Conservation (phyloP, 2,888 invertebrate genomes). For the Trachelus iudaicus region DNA sequence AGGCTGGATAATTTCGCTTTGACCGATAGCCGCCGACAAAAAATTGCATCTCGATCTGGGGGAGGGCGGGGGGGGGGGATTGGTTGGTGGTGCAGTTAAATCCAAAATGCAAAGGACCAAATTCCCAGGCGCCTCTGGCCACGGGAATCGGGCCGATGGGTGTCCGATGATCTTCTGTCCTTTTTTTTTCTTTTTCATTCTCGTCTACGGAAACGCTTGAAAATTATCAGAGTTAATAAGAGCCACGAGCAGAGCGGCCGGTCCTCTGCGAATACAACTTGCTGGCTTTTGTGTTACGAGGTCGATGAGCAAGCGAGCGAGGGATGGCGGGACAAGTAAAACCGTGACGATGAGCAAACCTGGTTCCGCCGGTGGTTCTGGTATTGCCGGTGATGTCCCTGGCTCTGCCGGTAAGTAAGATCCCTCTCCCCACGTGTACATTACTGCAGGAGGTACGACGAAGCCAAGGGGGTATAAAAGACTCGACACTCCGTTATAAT, state of each 20-base stretch:
- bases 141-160: too few species aligned
- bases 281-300: neutral
- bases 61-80: too few species aligned
- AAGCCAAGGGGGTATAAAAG: slow-evolving; percentile 58
- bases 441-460: slow-evolving; percentile 35
- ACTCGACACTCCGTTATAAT: slow-evolving; percentile 66
- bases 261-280: neutral
- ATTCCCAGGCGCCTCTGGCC: neutral
- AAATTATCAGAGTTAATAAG: slow-evolving; percentile 1
- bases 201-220: neutral
- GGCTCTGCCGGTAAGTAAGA: slow-evolving; percentile 30
- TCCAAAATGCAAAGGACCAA: neutral
- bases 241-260: neutral
- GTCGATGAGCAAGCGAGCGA: neutral
- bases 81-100: neutral
- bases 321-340: neutral
- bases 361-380: neutral
- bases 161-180: neutral
- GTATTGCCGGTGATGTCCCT: neutral
- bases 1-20: slow-evolving; percentile 13
- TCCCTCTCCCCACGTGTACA: slow-evolving; percentile 33
- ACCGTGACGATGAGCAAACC: neutral
- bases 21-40: neutral
- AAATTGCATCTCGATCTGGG: too few species aligned
- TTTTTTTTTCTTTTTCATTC: neutral